These are phyloP conservation scores for Mimachlamys varia DNA, from an alignment of 2,888 invertebrate genomes.

Conservation along the genomic window DNA sequence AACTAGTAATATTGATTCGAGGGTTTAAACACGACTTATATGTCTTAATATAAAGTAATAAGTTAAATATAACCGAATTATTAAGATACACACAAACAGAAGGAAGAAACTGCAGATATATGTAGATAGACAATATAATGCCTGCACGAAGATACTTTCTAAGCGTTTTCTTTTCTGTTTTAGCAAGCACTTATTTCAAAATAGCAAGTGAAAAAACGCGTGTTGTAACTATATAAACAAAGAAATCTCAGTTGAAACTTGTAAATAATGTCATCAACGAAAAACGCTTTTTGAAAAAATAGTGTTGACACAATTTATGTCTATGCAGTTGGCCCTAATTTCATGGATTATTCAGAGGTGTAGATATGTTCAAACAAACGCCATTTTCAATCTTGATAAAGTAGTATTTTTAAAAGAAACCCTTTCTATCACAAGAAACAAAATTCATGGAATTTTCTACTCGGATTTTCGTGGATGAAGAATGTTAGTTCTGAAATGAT, in stretches of 20 bases:
- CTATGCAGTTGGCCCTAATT: neutral
- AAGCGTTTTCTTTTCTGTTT: too few species aligned
- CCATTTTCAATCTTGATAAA: conserved; percentile 17
- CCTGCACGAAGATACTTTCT: too few species aligned
- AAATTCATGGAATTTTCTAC: conserved; percentile 36
- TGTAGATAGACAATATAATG: too few species aligned
- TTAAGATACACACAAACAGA: too few species aligned
- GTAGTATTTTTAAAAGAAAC: neutral
- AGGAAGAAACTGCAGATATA: too few species aligned
- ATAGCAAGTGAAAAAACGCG: too few species aligned
- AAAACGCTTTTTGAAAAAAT: neutral
- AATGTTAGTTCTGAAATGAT: conserved; percentile 27
- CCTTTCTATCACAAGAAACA: conserved; percentile 24
- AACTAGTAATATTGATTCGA: too few species aligned
- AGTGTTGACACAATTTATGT: neutral
- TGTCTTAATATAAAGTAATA: too few species aligned
- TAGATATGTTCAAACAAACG: neutral
- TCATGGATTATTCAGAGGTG: neutral
- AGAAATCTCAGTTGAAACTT: neutral
- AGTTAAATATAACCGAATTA: too few species aligned
- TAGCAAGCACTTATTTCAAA: too few species aligned
- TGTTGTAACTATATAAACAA: too few species aligned
- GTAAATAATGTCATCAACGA: neutral
- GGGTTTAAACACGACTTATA: too few species aligned
- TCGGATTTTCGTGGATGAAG: conserved; percentile 33